phyloP scores from a whole-genome alignment of 2,113 vertebrate species.

The Micromys minutus region DNA sequence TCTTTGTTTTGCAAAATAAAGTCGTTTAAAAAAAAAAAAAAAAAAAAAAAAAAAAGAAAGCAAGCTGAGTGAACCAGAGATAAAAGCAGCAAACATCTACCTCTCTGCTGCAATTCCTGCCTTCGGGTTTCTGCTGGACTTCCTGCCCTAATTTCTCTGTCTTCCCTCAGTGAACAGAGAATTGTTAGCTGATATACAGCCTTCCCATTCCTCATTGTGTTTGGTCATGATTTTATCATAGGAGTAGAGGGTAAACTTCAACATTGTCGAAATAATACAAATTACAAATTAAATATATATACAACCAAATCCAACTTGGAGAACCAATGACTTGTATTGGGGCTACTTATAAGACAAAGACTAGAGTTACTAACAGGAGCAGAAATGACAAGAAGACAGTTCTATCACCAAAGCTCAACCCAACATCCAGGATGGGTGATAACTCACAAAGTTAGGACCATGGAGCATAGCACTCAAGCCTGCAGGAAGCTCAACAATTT shows the following conservation, averaged over 20 bases:
- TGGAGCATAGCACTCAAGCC: not conserved
- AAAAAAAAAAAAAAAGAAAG: no score
- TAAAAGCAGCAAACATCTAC: not conserved
- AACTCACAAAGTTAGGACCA: not conserved
- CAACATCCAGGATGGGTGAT: not conserved
- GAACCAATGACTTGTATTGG: not conserved
- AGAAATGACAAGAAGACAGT: not conserved
- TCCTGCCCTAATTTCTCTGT: not conserved
- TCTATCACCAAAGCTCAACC: not conserved
- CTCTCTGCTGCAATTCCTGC: not conserved
- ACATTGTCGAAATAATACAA: not conserved
- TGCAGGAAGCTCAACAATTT: not conserved
- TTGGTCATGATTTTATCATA: not conserved
- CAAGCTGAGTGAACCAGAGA: not conserved
- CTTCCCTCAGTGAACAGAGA: not conserved
- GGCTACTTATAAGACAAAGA: not conserved
- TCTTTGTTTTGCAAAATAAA: no score
- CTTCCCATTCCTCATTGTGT: not conserved
- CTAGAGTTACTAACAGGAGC: not conserved
- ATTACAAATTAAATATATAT: not conserved
- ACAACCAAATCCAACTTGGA: not conserved
- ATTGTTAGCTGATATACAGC: not conserved
- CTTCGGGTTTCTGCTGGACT: not conserved
- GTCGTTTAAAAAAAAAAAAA: no score
- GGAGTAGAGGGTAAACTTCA: not conserved